These are phyloP conservation scores for Hirtodrosophila duncani DNA, from an alignment of 2,888 invertebrate species.

Conservation along the genomic window DNA sequence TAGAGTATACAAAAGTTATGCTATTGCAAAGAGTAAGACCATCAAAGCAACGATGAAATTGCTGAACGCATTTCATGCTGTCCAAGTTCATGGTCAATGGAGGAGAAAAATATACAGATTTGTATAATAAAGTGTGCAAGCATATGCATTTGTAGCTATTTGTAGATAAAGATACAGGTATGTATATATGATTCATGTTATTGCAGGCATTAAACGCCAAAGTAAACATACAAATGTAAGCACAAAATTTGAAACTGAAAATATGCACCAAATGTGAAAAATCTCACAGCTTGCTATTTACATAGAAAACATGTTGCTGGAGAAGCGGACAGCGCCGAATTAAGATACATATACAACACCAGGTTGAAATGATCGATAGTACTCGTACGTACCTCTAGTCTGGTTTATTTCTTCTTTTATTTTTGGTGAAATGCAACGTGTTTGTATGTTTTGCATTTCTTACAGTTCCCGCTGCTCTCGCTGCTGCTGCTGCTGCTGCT, in stretches of 20 bases:
- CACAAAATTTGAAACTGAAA: slow-evolving; percentile 14
- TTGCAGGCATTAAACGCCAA: slow-evolving; percentile 18
- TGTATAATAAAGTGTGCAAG: no score
- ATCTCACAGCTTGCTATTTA: slow-evolving; percentile 23
- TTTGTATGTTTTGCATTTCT: slow-evolving; percentile 26
- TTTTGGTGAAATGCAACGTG: slow-evolving; percentile 27
- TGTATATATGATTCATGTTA: no score
- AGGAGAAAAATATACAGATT: slow-evolving; percentile 37
- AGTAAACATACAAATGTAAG: slow-evolving; percentile 24
- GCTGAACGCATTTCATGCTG: slow-evolving; percentile 27
- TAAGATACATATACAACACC: background rate
- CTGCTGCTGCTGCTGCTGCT: no score
- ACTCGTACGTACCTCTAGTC: no score
- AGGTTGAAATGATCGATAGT: slow-evolving; percentile 45
- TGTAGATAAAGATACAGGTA: slow-evolving; percentile 27
- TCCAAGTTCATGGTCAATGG: slow-evolving; percentile 61
- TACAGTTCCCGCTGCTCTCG: no score
- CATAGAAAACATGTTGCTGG: slow-evolving; percentile 14
- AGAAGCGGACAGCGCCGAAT: no score
- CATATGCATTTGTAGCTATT: slow-evolving; percentile 18
- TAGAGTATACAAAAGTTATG: no score
- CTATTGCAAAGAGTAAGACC: no score
- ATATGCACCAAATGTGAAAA: slow-evolving; percentile 14
- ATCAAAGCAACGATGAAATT: no score
- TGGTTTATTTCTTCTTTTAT: slow-evolving; percentile 7